Base-by-base conservation (phyloP, 2,797 vertebrate genomes). In the Mus caroli region DNA sequence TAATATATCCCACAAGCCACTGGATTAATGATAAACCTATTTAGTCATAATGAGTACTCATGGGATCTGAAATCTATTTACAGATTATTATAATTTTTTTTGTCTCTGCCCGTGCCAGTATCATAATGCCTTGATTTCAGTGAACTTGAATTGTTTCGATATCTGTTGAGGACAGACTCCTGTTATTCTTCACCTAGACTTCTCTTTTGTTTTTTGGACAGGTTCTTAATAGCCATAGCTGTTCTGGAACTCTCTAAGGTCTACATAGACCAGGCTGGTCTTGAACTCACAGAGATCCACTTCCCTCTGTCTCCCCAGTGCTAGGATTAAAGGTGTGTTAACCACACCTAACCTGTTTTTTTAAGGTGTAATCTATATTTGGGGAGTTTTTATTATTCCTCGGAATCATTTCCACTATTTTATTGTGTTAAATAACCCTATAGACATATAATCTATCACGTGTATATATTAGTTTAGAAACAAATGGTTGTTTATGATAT, bases 401-500 rank as follows among this genome's bases (percentile, higher is more conserved):
- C 67, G 83, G 52, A 83, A 88, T 62, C 54, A 91, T 60, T 78
- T 40, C 10, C 71, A 46, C 62, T 22, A 73, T 75, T 93, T 83
- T 60, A 73, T 83, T 8, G 76, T 46, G 76, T 34, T 85, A 88
- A 84, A 93, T 43, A 75, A 46, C 52, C 37, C 12, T 71, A 26
- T 71, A 37, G 52, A 96, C 78, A 95, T 40, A 85, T 64, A 91
- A 43, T 62, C 26, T 3, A 75, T 90, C 86, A 60, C 31, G 34
- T 95, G 34, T 71, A 14, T 24, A 77, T 69, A 3, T 92, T 92
- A 90, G 79, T 69, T 88, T 92, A 75, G 64, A 28, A 90, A 76
- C 60, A 85, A 83, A 64, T 76, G 85, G 62, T 43, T 90, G 87
- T 62, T 80, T 83, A 58, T 87, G 26, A 40, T 54, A 90, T 92